A percentile compares a stretch with the other conserved stretches of the same genome.
phyloP scores from a whole-genome alignment of 1,140 invertebrate genomes.

The Aphidius gifuensis region DNA sequence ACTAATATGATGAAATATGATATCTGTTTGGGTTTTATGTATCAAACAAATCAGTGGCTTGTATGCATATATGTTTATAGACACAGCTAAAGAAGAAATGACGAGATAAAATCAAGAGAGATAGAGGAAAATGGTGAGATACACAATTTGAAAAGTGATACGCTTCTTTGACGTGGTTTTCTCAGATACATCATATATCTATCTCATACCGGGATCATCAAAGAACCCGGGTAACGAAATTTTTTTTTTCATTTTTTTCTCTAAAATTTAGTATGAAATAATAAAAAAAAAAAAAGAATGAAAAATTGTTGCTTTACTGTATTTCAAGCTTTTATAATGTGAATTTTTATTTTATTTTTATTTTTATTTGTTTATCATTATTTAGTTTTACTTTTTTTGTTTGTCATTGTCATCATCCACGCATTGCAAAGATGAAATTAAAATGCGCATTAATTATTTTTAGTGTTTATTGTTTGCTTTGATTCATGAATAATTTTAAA shows the following conservation, averaged over 20 bases:
- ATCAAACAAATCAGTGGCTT: slow-evolving; percentile 3
- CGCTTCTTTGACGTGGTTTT: slow-evolving; percentile 19
- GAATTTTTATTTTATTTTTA: slow-evolving; percentile 1
- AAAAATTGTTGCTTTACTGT: background rate
- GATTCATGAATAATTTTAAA: too few species aligned
- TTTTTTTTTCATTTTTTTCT: slow-evolving; percentile 7
- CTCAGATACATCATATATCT: slow-evolving; percentile 12
- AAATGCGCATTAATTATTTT: too few species aligned
- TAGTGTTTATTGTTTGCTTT: too few species aligned
- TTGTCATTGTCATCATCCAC: too few species aligned
- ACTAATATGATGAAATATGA: background rate
- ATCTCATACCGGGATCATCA: slow-evolving; percentile 20
- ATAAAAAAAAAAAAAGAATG: too few species aligned
- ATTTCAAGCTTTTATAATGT: background rate
- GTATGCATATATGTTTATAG: too few species aligned
- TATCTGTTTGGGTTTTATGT: background rate
- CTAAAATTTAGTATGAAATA: background rate
- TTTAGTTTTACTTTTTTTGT: background rate
- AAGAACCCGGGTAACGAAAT: slow-evolving; percentile 1
- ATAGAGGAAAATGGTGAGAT: background rate
- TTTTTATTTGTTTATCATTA: background rate
- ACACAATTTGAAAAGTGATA: slow-evolving; percentile 24
- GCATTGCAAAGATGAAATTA: too few species aligned
- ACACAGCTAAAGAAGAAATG: too few species aligned
- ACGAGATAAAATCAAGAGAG: slow-evolving; percentile 16